Conservation (phyloP, 2,888 invertebrate species). For the Diadegma fenestrale region DNA sequence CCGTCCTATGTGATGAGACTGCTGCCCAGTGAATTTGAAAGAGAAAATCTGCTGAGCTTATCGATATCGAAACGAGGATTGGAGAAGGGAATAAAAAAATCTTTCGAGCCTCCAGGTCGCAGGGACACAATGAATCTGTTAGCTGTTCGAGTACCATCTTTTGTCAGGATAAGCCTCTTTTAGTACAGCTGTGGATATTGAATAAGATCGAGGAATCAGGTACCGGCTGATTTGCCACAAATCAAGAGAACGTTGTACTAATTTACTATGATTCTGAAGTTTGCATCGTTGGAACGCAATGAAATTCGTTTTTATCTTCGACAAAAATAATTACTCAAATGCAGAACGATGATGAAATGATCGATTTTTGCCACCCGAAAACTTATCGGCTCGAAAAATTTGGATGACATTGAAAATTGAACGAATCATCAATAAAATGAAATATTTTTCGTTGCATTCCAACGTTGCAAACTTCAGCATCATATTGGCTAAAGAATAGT, state of each 20-base stretch:
- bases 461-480: too few relatives aligned
- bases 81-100: neutral
- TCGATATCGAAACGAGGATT: slow-evolving; percentile 37
- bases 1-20: neutral
- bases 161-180: neutral
- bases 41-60: slow-evolving; percentile 25
- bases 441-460: too few relatives aligned
- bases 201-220: slow-evolving; percentile 10
- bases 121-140: neutral
- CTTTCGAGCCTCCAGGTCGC: neutral
- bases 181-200: neutral
- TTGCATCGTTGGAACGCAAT: too few relatives aligned
- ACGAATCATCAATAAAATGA: too few relatives aligned
- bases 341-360: too few relatives aligned
- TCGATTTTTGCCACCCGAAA: too few relatives aligned
- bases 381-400: too few relatives aligned
- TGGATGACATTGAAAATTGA: too few relatives aligned
- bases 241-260: slow-evolving; percentile 30
- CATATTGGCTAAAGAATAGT: too few relatives aligned
- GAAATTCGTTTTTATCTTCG: too few relatives aligned
- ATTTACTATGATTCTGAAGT: too few relatives aligned
- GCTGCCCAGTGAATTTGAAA: neutral
- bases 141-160: neutral
- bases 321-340: too few relatives aligned
- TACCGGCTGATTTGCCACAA: neutral